These are phyloP conservation scores for Scyliorhinus canicula DNA, from an alignment of 2,797 vertebrate species.

Conservation along the genomic window DNA sequence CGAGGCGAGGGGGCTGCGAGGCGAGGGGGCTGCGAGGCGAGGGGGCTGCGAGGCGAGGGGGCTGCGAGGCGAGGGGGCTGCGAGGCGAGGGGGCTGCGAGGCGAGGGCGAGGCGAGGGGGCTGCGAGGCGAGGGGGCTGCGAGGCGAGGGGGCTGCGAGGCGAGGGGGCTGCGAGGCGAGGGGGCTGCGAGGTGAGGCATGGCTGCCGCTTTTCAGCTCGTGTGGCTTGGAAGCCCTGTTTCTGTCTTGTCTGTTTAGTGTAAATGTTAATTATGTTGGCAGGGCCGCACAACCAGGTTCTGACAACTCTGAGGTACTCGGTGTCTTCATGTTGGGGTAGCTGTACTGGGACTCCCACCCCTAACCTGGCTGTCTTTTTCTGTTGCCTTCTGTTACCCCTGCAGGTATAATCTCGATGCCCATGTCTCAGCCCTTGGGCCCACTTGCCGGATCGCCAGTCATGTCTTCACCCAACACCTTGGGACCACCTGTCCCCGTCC, in stretches of 20 bases:
- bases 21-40: no score
- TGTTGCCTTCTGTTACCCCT: neutral
- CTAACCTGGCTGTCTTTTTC: neutral
- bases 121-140: no score
- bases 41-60: no score
- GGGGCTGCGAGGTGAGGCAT: no score
- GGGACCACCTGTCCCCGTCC: conserved; percentile 71
- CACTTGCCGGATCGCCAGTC: conserved; percentile 72
- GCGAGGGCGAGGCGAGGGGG: no score
- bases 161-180: no score
- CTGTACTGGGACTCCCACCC: neutral
- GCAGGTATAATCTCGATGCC: conserved; percentile 75
- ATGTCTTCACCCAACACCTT: conserved; percentile 73
- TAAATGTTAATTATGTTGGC: neutral
- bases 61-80: no score
- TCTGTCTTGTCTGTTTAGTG: neutral
- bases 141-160: no score
- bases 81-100: no score
- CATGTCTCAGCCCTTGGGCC: conserved; percentile 71
- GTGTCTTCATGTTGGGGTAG: neutral
- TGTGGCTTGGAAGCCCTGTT: neutral
- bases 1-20: no score
- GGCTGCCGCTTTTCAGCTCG: no score
- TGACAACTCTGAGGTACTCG: neutral
- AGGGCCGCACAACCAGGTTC: neutral